Conservation (phyloP, 2,888 invertebrate genomes). For the Vesta saturnalis region DNA sequence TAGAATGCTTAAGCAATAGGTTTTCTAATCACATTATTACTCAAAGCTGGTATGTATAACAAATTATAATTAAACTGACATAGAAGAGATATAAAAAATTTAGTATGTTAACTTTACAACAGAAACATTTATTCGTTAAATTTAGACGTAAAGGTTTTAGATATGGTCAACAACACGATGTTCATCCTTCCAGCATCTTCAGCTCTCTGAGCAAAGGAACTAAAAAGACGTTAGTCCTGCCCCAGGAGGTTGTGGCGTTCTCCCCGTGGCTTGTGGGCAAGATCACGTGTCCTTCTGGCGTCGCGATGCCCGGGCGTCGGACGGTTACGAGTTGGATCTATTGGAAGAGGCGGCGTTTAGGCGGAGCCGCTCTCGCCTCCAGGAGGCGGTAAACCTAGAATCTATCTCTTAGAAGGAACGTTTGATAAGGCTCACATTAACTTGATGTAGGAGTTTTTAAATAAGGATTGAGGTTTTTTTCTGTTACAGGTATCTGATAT, state of each 20-base stretch:
- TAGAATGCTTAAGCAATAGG: no score
- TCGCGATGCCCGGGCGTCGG: conserved; percentile 54
- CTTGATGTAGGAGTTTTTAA: conserved; percentile 18
- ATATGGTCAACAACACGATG: not conserved
- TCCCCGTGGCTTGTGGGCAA: conserved; percentile 53
- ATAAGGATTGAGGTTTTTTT: conserved; percentile 4
- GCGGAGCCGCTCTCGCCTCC: conserved; percentile 52
- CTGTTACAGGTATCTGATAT: not conserved
- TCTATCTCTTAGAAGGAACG: conserved; percentile 48
- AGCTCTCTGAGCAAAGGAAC: conserved; percentile 31
- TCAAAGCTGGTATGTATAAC: no score
- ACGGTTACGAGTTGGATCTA: conserved; percentile 49
- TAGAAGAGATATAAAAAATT: no score
- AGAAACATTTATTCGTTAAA: no score
- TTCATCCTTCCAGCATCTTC: conserved; percentile 29
- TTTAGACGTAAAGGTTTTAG: not conserved
- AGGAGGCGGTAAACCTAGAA: conserved; percentile 54
- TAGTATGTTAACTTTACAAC: no score
- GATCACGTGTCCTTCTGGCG: conserved; percentile 58
- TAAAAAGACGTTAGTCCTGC: conserved; percentile 44
- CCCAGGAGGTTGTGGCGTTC: conserved; percentile 51
- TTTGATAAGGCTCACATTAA: conserved; percentile 40
- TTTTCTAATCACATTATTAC: no score
- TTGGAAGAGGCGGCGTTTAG: conserved; percentile 55
- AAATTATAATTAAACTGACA: no score